phyloP scores from a whole-genome alignment of 92 coral and sea anemone genomes.

The Umimayanthus chanpuru region DNA sequence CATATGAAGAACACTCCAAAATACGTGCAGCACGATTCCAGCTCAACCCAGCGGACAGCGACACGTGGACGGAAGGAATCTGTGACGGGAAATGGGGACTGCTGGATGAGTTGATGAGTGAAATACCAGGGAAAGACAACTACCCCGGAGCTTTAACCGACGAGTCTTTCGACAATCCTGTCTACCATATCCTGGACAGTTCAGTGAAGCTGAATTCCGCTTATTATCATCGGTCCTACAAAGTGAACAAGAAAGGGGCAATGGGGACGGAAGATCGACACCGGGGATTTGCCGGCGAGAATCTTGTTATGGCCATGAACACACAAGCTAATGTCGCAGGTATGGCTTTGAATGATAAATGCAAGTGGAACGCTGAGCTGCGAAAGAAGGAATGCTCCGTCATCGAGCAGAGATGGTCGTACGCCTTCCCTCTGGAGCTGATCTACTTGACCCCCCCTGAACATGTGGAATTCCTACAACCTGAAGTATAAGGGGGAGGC shows the following conservation, averaged over 20 bases:
- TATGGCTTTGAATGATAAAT: slow-evolving; percentile 25
- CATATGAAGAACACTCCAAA: slow-evolving; percentile 52
- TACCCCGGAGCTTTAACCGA: slow-evolving; percentile 64
- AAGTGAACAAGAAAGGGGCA: slow-evolving; percentile 56
- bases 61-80: slow-evolving; percentile 50
- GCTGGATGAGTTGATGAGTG: slow-evolving; percentile 55
- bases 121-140: slow-evolving; percentile 80
- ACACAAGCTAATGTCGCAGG: slow-evolving; percentile 71
- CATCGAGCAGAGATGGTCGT: slow-evolving; percentile 42
- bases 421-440: slow-evolving; percentile 26
- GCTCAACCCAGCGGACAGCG: slow-evolving; percentile 65
- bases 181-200: not conserved
- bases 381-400: not conserved
- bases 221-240: slow-evolving; percentile 69
- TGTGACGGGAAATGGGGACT: slow-evolving; percentile 15
- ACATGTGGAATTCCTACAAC: not conserved
- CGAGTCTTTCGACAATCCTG: slow-evolving; percentile 56
- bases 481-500: not conserved
- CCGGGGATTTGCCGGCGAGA: slow-evolving; percentile 74
- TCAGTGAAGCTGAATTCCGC: slow-evolving; percentile 50
- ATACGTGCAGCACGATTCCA: slow-evolving; percentile 78
- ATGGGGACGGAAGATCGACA: slow-evolving; percentile 68
- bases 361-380: slow-evolving; percentile 15
- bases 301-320: slow-evolving; percentile 75
- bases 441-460: slow-evolving; percentile 18